Conservation (phyloP, 92 coral and sea anemone species). For the Bergia puertoricense region DNA sequence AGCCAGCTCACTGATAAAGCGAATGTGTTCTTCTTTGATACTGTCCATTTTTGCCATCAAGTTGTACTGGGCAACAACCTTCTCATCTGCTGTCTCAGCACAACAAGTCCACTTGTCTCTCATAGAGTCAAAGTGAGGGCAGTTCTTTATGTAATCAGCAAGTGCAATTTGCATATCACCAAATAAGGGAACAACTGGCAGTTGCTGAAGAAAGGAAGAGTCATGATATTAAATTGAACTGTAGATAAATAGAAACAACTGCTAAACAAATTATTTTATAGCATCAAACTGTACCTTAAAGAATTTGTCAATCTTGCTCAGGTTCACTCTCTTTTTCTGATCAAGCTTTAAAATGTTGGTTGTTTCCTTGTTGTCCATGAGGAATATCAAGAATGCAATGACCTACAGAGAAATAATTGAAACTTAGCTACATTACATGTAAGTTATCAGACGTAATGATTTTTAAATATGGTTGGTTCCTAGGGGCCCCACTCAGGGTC, state of each 20-base stretch:
- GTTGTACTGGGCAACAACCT: slow-evolving; percentile 82
- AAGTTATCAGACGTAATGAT: no score
- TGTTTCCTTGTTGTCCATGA: slow-evolving; percentile 91
- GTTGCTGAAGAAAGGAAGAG: slow-evolving; percentile 67
- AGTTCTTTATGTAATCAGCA: slow-evolving; percentile 92
- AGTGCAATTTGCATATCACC: slow-evolving; percentile 98
- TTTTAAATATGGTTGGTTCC: no score
- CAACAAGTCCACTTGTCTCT: slow-evolving; percentile 92
- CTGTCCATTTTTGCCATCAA: slow-evolving; percentile 88
- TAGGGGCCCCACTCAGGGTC: no score
- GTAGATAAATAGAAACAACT: background rate
- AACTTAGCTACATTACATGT: no score
- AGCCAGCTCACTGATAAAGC: slow-evolving; percentile 94
- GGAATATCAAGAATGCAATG: slow-evolving; percentile 86
- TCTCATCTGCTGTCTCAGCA: slow-evolving; percentile 92
- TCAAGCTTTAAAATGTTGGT: slow-evolving; percentile 80
- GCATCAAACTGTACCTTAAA: slow-evolving; percentile 66
- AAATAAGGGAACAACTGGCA: slow-evolving; percentile 97
- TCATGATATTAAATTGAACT: background rate
- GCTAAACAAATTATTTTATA: background rate
- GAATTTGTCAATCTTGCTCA: slow-evolving; percentile 92
- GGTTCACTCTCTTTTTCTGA: slow-evolving; percentile 87
- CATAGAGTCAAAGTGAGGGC: slow-evolving; percentile 91
- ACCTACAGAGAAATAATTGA: slow-evolving; percentile 60
- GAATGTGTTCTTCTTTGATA: slow-evolving; percentile 95